phyloP scores from a whole-genome alignment of 2,113 vertebrate species.

The Ramphastos sulfuratus region DNA sequence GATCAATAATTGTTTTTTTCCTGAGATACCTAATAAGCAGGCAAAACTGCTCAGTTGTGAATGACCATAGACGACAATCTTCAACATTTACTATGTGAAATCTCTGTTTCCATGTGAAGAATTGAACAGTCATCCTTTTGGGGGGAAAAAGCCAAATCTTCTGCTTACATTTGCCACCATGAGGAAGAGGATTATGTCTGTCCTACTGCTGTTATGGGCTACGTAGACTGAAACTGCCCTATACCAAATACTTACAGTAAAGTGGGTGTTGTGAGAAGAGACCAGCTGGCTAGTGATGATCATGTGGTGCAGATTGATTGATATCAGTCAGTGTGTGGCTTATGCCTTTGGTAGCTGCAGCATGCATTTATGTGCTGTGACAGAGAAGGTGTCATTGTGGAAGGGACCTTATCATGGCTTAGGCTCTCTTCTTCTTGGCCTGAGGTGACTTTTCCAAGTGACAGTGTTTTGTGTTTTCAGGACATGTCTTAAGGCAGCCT shows the following conservation, averaged over 20 bases:
- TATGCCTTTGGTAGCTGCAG: neutral
- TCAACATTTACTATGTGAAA: neutral
- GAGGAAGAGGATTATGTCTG: neutral
- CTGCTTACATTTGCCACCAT: neutral
- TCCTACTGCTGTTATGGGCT: neutral
- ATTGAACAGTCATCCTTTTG: neutral
- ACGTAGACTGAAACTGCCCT: neutral
- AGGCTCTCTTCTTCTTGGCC: neutral
- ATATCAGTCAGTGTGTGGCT: neutral
- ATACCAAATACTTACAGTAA: rapidly evolving
- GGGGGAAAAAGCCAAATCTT: neutral
- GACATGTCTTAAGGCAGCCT: rapidly evolving
- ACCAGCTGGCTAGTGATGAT: rapidly evolving
- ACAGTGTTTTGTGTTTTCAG: neutral
- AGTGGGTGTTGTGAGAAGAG: neutral
- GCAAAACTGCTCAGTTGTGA: neutral
- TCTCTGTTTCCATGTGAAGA: neutral
- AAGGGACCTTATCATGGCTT: neutral
- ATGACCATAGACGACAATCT: neutral
- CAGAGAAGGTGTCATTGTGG: neutral
- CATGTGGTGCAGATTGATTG: rapidly evolving
- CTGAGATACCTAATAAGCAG: neutral
- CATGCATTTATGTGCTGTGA: neutral
- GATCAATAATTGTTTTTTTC: neutral
- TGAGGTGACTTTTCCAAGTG: neutral